phyloP scores from a whole-genome alignment of 2,888 invertebrate genomes.

The Pachycephus smyrnensis region DNA sequence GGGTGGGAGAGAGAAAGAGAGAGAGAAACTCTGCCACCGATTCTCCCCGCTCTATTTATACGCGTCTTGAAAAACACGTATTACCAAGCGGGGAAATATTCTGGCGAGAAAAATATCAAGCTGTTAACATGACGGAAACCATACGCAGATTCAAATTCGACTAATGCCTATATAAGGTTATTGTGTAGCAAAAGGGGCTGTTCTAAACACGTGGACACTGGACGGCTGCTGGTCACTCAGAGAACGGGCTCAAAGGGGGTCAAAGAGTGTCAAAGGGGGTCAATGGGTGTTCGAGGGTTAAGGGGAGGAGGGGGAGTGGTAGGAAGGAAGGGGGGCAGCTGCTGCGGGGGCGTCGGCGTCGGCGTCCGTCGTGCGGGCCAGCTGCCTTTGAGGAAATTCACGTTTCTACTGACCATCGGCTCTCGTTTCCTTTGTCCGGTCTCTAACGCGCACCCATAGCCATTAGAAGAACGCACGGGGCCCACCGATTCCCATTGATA shows the following conservation, averaged over 20 bases:
- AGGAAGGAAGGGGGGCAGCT: conserved; percentile 17
- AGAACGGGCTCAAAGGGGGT: conserved; percentile 36
- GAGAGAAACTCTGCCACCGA: conserved; percentile 17
- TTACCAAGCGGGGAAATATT: neutral
- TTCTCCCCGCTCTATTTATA: conserved; percentile 30
- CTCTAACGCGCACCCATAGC: conserved; percentile 15
- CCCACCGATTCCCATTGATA: conserved; percentile 55
- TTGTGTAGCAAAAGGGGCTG: neutral
- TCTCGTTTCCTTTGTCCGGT: conserved; percentile 22
- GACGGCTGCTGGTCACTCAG: conserved; percentile 53
- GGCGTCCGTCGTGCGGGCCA: conserved; percentile 34
- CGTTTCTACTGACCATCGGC: conserved; percentile 34
- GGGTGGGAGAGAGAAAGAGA: neutral
- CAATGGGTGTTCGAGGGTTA: neutral
- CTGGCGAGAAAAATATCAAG: neutral
- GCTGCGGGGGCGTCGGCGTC: conserved; percentile 33
- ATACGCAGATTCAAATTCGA: neutral
- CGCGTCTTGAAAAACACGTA: conserved; percentile 3
- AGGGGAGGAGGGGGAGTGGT: neutral
- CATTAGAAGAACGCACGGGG: conserved; percentile 49
- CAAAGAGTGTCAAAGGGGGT: neutral
- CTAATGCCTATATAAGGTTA: neutral
- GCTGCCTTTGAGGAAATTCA: conserved; percentile 30
- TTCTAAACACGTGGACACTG: conserved; percentile 20
- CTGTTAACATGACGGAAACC: neutral